These are phyloP conservation scores for Percopsis omiscomaycus DNA, from an alignment of 2,797 vertebrate genomes.

Conservation along the genomic window DNA sequence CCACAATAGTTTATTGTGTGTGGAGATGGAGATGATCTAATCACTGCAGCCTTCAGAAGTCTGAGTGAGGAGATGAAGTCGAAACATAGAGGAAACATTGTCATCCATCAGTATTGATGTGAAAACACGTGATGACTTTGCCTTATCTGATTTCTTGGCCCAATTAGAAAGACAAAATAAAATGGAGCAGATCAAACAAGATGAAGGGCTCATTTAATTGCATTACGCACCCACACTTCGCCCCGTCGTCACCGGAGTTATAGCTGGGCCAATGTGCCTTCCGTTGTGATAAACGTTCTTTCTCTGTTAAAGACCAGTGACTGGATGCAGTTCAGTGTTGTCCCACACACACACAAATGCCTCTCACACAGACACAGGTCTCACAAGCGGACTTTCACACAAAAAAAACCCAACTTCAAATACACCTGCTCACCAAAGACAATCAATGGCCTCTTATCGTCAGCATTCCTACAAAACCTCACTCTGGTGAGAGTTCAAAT, in stretches of 20 bases:
- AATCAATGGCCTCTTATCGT: constrained; percentile 51
- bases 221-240: constrained; percentile 57
- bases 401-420: constrained; percentile 22
- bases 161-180: constrained; percentile 67
- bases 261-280: not conserved
- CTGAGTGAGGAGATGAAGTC: constrained; percentile 63
- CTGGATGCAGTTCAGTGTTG: too few species aligned
- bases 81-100: constrained; percentile 62
- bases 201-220: constrained; percentile 63
- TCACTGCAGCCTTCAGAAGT: constrained; percentile 64
- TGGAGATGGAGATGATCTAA: constrained; percentile 66
- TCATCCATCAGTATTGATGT: constrained; percentile 71
- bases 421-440: constrained; percentile 46
- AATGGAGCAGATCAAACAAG: constrained; percentile 66
- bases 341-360: constrained; percentile 4
- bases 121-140: constrained; percentile 63
- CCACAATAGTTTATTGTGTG: constrained; percentile 67
- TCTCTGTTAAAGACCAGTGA: constrained; percentile 12
- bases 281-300: constrained; percentile 14
- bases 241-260: constrained; percentile 21
- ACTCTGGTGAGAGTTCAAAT: constrained; percentile 49
- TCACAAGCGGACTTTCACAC: constrained; percentile 3
- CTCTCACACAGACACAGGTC: constrained; percentile 19
- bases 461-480: constrained; percentile 28
- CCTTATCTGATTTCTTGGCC: constrained; percentile 67